Evolutionary conservation across 2,797 vertebrate genomes (phyloP), one percentile per base, ranked within the genome.

Genomic region (Pangasius macronema): DNA sequence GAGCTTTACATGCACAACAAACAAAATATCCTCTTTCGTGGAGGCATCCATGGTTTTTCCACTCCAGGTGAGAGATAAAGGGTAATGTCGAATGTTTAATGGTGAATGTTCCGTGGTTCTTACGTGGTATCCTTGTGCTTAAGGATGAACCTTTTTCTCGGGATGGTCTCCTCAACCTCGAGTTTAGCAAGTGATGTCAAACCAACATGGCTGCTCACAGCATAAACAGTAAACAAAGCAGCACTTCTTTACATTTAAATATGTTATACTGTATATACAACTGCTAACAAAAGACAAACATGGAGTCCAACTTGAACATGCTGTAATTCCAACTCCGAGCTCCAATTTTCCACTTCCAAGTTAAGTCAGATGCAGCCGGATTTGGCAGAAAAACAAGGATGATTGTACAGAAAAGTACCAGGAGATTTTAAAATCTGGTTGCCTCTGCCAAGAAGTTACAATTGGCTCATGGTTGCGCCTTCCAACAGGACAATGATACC

Each of bases 361-460:
- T 53, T 77, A 9, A 57, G 5, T 7, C 18, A 8, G 22, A 81
- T 24, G 55, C 55, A 81, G 33, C 33, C 59, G 77, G 49, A 13
- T 81, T 59, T 81, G 33, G 77, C 42, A 49, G n/a, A 3, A 55
- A 55, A 79, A 79, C 30, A 33, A 57, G 33, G 76, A 57, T 22
- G 30, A 57, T 57, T 53, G 18, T 53, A 53, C 24, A 51, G 22
- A n/a, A 57, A 36, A 36, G n/a, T 24, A 49, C 11, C 42, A 75
- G 53, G 76, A 80, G 76, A 57, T 65, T 82, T 82, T 13, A 6
- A 61, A 82, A 27, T 46, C 24, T n/a, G 39, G 24, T 8, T 68
- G 18, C 42, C 8, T 33, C 82, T 83, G 63, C 61, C 63, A 53
- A 33, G 18, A 68, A 49, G n/a, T 83, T 67, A 83, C 63, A 83